phyloP scores from a whole-genome alignment of 2,888 invertebrate species.

The Spilosoma lubricipeda region DNA sequence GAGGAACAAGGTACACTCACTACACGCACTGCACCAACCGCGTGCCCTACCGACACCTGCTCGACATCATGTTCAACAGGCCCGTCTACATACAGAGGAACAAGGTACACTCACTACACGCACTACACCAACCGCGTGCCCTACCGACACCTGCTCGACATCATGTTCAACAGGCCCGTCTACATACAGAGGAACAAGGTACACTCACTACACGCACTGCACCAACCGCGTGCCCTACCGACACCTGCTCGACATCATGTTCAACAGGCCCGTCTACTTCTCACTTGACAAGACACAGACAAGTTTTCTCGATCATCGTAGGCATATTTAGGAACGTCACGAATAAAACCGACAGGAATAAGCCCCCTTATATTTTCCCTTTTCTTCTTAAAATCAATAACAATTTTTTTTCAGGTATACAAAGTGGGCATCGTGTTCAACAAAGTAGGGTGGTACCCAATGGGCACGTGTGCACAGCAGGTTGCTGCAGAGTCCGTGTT shows the following conservation, averaged over 20 bases:
- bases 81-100: conserved; percentile 92
- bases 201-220: conserved; percentile 94
- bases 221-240: conserved; percentile 91
- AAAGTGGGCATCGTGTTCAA: conserved; percentile 94
- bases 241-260: conserved; percentile 91
- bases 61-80: conserved; percentile 93
- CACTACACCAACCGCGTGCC: conserved; percentile 92
- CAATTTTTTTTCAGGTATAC: conserved; percentile 85
- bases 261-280: conserved; percentile 69
- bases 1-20: conserved; percentile 86
- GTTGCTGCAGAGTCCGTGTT: conserved; percentile 90
- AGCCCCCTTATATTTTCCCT: too few relatives aligned
- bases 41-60: conserved; percentile 89
- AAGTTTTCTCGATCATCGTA: too few relatives aligned
- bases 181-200: conserved; percentile 88
- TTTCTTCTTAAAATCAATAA: neutral
- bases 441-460: conserved; percentile 93
- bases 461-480: conserved; percentile 90
- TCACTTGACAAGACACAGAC: too few relatives aligned
- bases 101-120: conserved; percentile 88
- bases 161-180: conserved; percentile 92
- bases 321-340: too few relatives aligned
- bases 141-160: conserved; percentile 90
- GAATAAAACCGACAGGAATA: too few relatives aligned
- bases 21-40: conserved; percentile 73